phyloP scores from a whole-genome alignment of 2,797 vertebrate species.

The Sylvia borin region DNA sequence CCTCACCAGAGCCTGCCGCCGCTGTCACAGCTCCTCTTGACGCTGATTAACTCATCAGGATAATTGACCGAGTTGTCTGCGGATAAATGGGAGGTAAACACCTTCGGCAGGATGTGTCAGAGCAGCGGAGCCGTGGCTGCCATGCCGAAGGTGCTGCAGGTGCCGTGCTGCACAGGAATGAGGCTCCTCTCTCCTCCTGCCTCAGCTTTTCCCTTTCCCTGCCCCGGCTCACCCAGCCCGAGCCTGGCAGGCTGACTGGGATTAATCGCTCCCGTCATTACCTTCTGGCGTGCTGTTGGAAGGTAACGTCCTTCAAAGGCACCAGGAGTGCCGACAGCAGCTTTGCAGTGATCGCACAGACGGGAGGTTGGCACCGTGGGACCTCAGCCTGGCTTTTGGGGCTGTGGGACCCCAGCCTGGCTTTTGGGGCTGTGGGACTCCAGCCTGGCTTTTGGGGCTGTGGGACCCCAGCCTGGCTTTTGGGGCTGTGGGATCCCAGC shows the following conservation, averaged over 20 bases:
- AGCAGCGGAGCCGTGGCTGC: neutral
- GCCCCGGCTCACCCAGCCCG: neutral
- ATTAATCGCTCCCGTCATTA: neutral
- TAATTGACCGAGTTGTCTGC: constrained; percentile 55
- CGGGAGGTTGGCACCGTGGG: rapidly evolving
- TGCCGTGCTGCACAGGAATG: neutral
- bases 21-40: constrained; percentile 20
- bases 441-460: neutral
- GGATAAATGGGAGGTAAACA: constrained; percentile 38
- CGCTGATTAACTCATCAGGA: constrained; percentile 62
- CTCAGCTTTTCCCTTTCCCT: neutral
- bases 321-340: neutral
- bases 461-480: rapidly evolving
- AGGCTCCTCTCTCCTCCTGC: neutral
- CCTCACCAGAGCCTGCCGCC: neutral
- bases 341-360: neutral
- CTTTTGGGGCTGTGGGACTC: neutral
- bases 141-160: neutral
- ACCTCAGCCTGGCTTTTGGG: neutral
- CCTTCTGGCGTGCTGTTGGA: neutral
- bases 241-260: neutral
- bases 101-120: neutral
- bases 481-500: rapidly evolving
- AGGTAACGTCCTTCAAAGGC: neutral
- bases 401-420: too few species aligned